Conservation (phyloP, 2,888 invertebrate species). For the Apomyelois bistriatella region DNA sequence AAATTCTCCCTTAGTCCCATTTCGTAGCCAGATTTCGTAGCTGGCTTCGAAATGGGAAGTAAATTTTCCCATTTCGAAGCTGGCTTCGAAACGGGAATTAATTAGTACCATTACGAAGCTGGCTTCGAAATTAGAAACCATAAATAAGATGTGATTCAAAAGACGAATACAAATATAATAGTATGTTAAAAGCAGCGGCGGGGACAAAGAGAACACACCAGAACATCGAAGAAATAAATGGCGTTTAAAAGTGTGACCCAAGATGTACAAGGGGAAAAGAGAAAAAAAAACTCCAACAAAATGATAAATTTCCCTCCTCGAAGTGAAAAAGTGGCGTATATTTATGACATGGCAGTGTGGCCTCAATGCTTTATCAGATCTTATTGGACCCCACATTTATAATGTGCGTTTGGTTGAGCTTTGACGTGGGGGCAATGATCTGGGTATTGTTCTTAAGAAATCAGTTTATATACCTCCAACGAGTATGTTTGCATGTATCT, state of each 20-base stretch:
- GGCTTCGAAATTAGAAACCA: too few species aligned
- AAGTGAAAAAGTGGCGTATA: slow-evolving; percentile 72
- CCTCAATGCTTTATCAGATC: slow-evolving; percentile 65
- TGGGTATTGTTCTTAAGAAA: slow-evolving; percentile 5
- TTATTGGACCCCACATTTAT: slow-evolving; percentile 55
- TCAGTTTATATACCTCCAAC: not conserved
- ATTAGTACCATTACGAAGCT: too few species aligned
- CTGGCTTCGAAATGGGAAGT: too few species aligned
- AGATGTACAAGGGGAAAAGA: slow-evolving; percentile 68
- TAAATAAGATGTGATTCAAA: too few species aligned
- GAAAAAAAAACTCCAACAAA: slow-evolving; percentile 63
- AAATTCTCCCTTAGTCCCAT: too few species aligned
- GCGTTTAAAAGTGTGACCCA: slow-evolving; percentile 75
- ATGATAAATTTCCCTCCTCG: slow-evolving; percentile 71
- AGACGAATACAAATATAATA: too few species aligned
- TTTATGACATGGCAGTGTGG: slow-evolving; percentile 67
- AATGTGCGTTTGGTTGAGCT: slow-evolving; percentile 45
- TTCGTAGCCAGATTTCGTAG: too few species aligned
- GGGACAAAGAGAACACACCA: slow-evolving; percentile 19
- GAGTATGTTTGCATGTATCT: not conserved
- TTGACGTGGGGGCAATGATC: slow-evolving; percentile 44
- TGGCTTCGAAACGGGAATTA: too few species aligned
- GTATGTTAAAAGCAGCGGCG: too few species aligned
- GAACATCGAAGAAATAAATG: slow-evolving; percentile 71
- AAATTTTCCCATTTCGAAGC: too few species aligned